A percentile compares a stretch with the other conserved stretches of the same genome.
Conservation (phyloP, 2,797 vertebrate species). For the Amblyraja radiata region DNA sequence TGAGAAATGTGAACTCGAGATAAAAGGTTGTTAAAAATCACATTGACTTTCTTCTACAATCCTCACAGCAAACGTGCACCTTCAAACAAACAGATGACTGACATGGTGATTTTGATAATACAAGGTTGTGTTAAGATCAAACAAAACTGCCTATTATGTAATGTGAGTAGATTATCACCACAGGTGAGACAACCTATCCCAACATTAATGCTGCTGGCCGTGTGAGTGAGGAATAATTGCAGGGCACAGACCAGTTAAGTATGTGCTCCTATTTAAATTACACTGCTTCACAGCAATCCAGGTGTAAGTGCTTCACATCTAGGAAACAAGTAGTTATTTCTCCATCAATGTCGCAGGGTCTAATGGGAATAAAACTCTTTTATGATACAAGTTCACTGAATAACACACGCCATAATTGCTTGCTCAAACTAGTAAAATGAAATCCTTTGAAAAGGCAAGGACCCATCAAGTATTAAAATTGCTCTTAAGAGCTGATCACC, state of each 20-base stretch:
- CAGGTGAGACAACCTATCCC: constrained; percentile 6
- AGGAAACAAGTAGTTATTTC: constrained; percentile 30
- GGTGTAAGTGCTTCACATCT: not conserved
- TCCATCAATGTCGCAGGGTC: constrained; percentile 26
- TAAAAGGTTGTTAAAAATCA: constrained; percentile 16
- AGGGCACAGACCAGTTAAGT: not conserved
- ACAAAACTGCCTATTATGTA: not conserved
- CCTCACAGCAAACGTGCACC: not conserved
- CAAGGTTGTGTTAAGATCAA: constrained; percentile 18
- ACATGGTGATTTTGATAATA: constrained; percentile 20
- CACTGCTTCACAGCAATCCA: constrained; percentile 30
- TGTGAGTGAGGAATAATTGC: not conserved
- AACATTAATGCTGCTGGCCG: not conserved
- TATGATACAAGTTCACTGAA: constrained; percentile 32
- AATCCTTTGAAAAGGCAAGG: constrained; percentile 19
- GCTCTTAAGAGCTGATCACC: constrained; percentile 25
- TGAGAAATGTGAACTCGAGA: not conserved
- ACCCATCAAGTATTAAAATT: constrained; percentile 34
- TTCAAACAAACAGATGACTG: not conserved
- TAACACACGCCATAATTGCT: constrained; percentile 31
- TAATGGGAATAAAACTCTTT: constrained; percentile 29
- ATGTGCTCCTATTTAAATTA: constrained; percentile 17
- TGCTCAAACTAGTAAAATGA: constrained; percentile 33
- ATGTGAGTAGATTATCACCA: not conserved
- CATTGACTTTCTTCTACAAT: not conserved